Conservation (phyloP, 2,113 vertebrate genomes). For the Halcyon senegalensis region DNA sequence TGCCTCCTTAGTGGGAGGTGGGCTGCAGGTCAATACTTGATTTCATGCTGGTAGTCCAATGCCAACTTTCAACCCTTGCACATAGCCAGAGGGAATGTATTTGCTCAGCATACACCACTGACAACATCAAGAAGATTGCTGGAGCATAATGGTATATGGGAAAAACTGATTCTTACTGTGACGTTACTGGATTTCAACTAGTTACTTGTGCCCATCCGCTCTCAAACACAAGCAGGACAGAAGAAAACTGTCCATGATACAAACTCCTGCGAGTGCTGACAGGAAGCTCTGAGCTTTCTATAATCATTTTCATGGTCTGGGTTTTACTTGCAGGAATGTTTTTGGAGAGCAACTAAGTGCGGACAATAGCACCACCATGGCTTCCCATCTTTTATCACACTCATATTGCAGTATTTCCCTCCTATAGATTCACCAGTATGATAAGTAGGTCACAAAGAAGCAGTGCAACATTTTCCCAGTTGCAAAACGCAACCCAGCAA, state of each 20-base stretch:
- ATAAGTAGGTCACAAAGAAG: neutral
- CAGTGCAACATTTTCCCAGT: neutral
- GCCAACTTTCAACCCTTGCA: neutral
- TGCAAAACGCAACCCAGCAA: neutral
- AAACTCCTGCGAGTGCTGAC: neutral
- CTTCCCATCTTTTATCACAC: neutral
- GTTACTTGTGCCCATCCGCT: neutral
- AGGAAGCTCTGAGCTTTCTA: slow-evolving; percentile 8
- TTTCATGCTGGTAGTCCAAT: slow-evolving; percentile 9
- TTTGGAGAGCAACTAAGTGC: neutral
- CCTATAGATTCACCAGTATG: neutral
- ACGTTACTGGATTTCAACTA: neutral
- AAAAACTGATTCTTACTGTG: neutral
- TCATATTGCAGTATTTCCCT: neutral
- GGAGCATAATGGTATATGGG: neutral
- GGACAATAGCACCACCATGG: neutral
- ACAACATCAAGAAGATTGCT: neutral
- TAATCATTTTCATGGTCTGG: neutral
- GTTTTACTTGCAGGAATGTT: neutral
- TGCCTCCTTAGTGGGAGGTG: neutral
- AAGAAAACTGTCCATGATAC: neutral
- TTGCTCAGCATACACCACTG: neutral
- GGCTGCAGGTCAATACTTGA: slow-evolving; percentile 36
- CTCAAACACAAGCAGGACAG: neutral
- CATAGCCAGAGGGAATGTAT: neutral